Evolutionary conservation across 1,140 invertebrate species (phyloP).

Genomic region (Carcinoscorpius rotundicauda): DNA sequence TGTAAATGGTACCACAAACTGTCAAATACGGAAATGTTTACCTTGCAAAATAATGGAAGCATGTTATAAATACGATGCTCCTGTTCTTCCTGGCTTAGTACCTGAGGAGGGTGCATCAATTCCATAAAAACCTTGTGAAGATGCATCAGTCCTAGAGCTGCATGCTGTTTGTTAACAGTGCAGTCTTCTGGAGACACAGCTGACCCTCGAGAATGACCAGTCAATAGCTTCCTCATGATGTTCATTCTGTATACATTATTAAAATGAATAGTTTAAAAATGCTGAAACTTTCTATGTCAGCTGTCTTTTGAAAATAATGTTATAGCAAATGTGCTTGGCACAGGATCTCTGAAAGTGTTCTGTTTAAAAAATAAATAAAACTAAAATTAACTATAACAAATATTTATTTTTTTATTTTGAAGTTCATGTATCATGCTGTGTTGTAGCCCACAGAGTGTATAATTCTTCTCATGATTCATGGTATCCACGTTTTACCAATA

Average conservation of each 20-base stretch:
- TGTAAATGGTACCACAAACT: not conserved
- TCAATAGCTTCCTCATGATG: constrained; percentile 25
- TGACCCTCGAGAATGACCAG: constrained; percentile 17
- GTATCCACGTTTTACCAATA: too few species aligned
- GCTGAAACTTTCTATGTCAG: too few species aligned
- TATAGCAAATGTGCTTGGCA: too few species aligned
- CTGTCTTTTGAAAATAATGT: too few species aligned
- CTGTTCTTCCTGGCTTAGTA: constrained; percentile 63
- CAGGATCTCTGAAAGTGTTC: too few species aligned
- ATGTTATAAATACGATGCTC: constrained; percentile 95
- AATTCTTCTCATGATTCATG: too few species aligned
- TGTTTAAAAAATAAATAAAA: too few species aligned
- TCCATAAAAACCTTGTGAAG: constrained; percentile 91
- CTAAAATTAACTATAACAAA: too few species aligned
- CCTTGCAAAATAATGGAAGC: constrained; percentile 96
- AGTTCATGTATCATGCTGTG: too few species aligned
- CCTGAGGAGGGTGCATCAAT: constrained; percentile 71
- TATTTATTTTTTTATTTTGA: too few species aligned
- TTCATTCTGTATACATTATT: constrained; percentile 15
- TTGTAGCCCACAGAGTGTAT: too few species aligned
- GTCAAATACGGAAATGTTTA: constrained; percentile 34
- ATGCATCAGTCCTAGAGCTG: constrained; percentile 73
- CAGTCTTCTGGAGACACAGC: constrained; percentile 5
- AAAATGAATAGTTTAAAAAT: too few species aligned
- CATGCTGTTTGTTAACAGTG: not conserved